A percentile compares a stretch with the other conserved stretches of the same genome.
phyloP scores from a whole-genome alignment of 2,113 vertebrate genomes.

The Forbesichthys papilliferus region DNA sequence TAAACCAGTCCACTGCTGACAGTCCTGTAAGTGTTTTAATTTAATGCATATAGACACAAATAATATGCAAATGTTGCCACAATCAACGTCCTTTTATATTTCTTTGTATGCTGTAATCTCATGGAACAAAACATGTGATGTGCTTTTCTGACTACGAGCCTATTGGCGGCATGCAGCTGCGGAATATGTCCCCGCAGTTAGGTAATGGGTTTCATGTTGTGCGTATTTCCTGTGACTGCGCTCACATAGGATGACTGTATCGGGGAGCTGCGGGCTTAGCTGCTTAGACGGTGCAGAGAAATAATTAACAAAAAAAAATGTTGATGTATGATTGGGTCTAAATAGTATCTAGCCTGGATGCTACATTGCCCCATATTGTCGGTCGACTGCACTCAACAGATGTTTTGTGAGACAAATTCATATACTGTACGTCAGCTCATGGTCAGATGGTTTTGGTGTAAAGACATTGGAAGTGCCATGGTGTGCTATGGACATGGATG shows the following conservation, averaged over 20 bases:
- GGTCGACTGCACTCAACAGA: constrained; percentile 33
- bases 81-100: neutral
- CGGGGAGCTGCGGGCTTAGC: constrained; percentile 6
- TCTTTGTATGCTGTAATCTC: neutral
- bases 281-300: constrained; percentile 9
- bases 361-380: constrained; percentile 16
- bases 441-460: constrained; percentile 8
- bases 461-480: constrained; percentile 42
- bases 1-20: constrained; percentile 2
- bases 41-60: neutral
- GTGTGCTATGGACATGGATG: constrained; percentile 41
- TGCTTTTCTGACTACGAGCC: constrained; percentile 11
- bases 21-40: constrained; percentile 1
- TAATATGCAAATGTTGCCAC: neutral
- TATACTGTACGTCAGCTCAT: neutral
- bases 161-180: constrained; percentile 33
- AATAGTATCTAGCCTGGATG: neutral
- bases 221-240: constrained; percentile 65
- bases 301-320: neutral
- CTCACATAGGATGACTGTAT: constrained; percentile 44
- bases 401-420: neutral
- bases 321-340: constrained; percentile 13
- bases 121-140: constrained; percentile 2
- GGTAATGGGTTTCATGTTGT: constrained; percentile 65
- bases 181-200: constrained; percentile 43